These are phyloP conservation scores for Hydractinia echinata DNA, from an alignment of 30 jellyfish, hydroid and myxozoan genomes.

Conservation along the genomic window DNA sequence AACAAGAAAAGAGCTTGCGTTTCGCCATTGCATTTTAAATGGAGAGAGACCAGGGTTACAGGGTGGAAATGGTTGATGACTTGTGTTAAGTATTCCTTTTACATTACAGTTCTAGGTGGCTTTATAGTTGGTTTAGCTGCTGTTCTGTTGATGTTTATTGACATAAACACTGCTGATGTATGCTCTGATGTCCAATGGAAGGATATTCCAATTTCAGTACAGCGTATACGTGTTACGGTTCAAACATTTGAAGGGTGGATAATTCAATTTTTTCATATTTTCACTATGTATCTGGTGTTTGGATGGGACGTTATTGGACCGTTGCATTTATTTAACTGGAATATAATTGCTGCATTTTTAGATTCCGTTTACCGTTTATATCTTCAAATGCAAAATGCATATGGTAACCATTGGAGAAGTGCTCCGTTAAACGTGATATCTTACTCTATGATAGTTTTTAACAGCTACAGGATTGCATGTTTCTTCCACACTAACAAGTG, in stretches of 20 bases:
- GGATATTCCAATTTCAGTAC: not conserved
- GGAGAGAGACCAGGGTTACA: slow-evolving; percentile 9
- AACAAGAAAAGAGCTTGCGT: too few species aligned
- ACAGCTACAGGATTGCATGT: slow-evolving; percentile 7
- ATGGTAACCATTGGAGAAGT: not conserved
- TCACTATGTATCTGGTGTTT: not conserved
- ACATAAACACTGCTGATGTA: slow-evolving; percentile 23
- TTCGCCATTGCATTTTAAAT: not conserved
- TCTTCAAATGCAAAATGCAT: slow-evolving; percentile 7
- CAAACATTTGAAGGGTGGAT: slow-evolving; percentile 20
- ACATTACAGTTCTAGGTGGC: not conserved
- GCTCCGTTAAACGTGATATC: slow-evolving; percentile 1
- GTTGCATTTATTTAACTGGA: slow-evolving; percentile 2
- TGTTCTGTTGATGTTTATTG: not conserved
- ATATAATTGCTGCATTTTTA: slow-evolving; percentile 10
- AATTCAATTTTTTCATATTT: not conserved
- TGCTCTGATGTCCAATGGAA: slow-evolving; percentile 8
- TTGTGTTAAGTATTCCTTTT: slow-evolving; percentile 9
- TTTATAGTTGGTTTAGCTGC: not conserved
- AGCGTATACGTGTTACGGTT: slow-evolving; percentile 17
- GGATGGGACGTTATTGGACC: slow-evolving; percentile 15
- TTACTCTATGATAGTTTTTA: not conserved
- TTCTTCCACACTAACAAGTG: not conserved
- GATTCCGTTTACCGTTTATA: slow-evolving; percentile 15
- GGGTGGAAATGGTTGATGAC: not conserved